A percentile compares a stretch with the other conserved stretches of the same genome.
Evolutionary conservation across 2,113 vertebrate species (phyloP).

Genomic region (Sula dactylatra): DNA sequence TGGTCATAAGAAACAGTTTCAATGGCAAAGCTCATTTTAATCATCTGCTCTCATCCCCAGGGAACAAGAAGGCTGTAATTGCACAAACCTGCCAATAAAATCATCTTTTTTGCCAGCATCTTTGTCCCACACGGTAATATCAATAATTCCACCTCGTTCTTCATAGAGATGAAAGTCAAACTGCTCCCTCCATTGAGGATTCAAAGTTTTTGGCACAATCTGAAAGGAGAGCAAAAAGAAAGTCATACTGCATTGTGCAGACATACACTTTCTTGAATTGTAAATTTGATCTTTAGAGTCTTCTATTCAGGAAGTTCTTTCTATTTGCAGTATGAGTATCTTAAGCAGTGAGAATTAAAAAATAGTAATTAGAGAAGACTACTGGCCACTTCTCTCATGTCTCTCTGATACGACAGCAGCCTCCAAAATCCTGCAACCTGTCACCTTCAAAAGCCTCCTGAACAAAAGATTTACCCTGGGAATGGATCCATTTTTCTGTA

Average conservation of each 20-base stretch:
- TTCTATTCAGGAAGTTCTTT: not conserved
- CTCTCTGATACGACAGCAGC: not conserved
- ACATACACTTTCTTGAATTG: not conserved
- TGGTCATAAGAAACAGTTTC: not conserved
- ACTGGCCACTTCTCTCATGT: not conserved
- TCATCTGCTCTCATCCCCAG: not conserved
- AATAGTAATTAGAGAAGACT: not conserved
- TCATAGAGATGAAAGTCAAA: slow-evolving; percentile 98
- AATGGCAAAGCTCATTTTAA: not conserved
- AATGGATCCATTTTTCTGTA: not conserved
- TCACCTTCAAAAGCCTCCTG: not conserved
- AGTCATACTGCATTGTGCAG: not conserved
- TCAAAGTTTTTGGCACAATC: slow-evolving; percentile 93
- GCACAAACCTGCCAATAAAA: slow-evolving; percentile 94
- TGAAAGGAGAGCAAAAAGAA: slow-evolving; percentile 58
- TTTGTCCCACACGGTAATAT: slow-evolving; percentile 97
- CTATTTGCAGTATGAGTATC: not conserved
- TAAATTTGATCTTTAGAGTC: not conserved
- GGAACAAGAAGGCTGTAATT: not conserved
- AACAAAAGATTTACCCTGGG: not conserved
- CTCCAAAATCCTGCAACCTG: not conserved
- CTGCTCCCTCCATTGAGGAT: slow-evolving; percentile 97
- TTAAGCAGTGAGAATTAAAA: not conserved
- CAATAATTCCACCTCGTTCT: slow-evolving; percentile 89
- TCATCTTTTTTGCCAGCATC: slow-evolving; percentile 94